These are phyloP conservation scores for Triplophysa rosa DNA, from an alignment of 2,113 vertebrate species.

Conservation along the genomic window DNA sequence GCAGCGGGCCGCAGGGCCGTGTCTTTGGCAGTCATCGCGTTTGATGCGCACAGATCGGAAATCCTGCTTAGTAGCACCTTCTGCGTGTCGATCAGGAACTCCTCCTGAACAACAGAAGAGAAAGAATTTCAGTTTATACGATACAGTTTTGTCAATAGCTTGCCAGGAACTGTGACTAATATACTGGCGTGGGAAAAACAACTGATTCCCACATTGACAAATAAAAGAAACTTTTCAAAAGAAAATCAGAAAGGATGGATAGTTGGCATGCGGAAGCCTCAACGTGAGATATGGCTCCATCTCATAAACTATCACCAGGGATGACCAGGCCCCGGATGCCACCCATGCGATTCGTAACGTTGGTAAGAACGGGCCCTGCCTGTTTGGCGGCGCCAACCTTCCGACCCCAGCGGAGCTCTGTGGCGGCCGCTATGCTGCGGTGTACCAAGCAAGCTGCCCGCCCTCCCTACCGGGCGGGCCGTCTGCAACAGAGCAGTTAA, in stretches of 20 bases:
- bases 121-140: constrained; percentile 7
- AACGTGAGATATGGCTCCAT: constrained; percentile 57
- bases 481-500: constrained; percentile 91
- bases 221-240: not conserved
- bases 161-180: constrained; percentile 2
- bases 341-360: constrained; percentile 60
- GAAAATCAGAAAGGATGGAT: constrained; percentile 14
- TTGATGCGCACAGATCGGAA: constrained; percentile 61
- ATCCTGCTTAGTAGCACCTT: constrained; percentile 64
- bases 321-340: constrained; percentile 39
- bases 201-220: not conserved
- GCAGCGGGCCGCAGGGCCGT: not conserved
- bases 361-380: constrained; percentile 37
- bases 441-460: constrained; percentile 68
- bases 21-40: constrained; percentile 45
- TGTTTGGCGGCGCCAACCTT: constrained; percentile 50
- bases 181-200: constrained; percentile 31
- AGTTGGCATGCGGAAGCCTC: constrained; percentile 56
- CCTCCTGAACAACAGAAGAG: constrained; percentile 62
- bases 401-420: constrained; percentile 50
- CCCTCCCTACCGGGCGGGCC: constrained; percentile 70
- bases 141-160: not conserved
- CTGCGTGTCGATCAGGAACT: constrained; percentile 70
- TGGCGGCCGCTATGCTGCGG: constrained; percentile 66
- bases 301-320: constrained; percentile 67